Base-by-base conservation (phyloP, 1,140 invertebrate species). In the Acyrthosiphon pisum region DNA sequence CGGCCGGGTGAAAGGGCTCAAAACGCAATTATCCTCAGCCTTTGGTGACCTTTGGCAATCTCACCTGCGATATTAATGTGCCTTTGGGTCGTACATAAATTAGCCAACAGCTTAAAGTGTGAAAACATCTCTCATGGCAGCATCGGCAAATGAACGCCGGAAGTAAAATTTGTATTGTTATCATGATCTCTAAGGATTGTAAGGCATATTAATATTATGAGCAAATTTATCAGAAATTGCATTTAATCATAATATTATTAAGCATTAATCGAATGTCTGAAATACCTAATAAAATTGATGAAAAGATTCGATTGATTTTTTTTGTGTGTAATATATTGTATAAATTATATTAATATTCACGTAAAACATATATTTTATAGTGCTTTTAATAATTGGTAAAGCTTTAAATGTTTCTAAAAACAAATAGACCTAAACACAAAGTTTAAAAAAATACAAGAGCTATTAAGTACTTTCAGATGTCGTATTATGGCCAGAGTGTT, bases 11-110 rank as follows among this genome's bases (percentile, higher is more conserved):
- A 93, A 86, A 93, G 46, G 91, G 76, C 91, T 83, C 76, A 83
- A 81, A 92, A 92, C 46, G 91, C 91, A 92, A 92, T 92, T 92
- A 92, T 92, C 91, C 76, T 37, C 91, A 92, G 91, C 20, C 91
- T 83, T 92, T 50, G 76, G 91, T 83, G 91, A 92, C 91, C 91
- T 92, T 83, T 92, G 76, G 91, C 91, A 84, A 92, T 92, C 91
- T 92, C 91, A 92, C 91, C 91, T 92, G 76, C 76, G 68, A 83
- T 83, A 92, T 92, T 92, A 92, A 92, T 84, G 91, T 81, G 50
- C n/a, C 44, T 41, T 22, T 3, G 91, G 91, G 91, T 92, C 41
- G 60, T 92, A 92, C 91, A 92, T 92, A 83, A 92, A 92, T 92
- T 92, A 92, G 91, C 91, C n/a, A 14, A 56, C 35, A 41, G 35